Evolutionary conservation across 1,140 invertebrate species (phyloP), one percentile per base, ranked within the genome.

Genomic region (Diorhabda carinulata): DNA sequence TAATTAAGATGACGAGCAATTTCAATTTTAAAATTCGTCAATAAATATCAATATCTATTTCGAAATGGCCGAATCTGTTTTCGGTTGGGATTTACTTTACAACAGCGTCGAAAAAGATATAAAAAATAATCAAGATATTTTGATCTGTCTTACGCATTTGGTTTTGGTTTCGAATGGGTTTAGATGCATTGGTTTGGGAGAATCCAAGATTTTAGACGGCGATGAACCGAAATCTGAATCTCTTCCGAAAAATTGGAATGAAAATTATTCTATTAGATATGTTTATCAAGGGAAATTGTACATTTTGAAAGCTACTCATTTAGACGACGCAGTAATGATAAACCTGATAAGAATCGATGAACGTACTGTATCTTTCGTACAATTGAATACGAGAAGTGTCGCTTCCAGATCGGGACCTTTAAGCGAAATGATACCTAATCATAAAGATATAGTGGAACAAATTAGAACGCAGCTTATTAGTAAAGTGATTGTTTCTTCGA

Each of bases 21-120:
- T 25, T 25, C 25, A 25, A 25, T 1, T 25, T 25, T 25, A 25
- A 25, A 25, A 25, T 25, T 25, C 25, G 25, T 25, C 25, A 25
- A 25, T 25, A 25, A 25, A 25, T 25, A 25, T 25, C 25, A 25
- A 25, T 25, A 25, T 25, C 25, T 25, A 25, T 25, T 52, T 52
- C n/a, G 2, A 66, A 41, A 79, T 77, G 75, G 71, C 80, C 10
- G 78, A 82, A 68, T 78, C 75, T 74, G 81, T 88, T 61, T 91
- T 91, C 79, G 91, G 91, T n/a, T 92, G 90, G 86, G 90, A 92
- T 77, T 79, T 92, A 64, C 80, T 91, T 44, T 88, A 87, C 72
- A 86, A 84, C 74, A 84, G 86, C 10, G 84, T 89, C 60, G 83
- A 86, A 73, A 81, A 81, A 61, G 85, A 89, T 75, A 80, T 92